Percentiles rank a stretch among this genome's conserved stretches.
Evolutionary conservation across 2,888 invertebrate species (phyloP).

Genomic region (Sarcophaga rosellei): DNA sequence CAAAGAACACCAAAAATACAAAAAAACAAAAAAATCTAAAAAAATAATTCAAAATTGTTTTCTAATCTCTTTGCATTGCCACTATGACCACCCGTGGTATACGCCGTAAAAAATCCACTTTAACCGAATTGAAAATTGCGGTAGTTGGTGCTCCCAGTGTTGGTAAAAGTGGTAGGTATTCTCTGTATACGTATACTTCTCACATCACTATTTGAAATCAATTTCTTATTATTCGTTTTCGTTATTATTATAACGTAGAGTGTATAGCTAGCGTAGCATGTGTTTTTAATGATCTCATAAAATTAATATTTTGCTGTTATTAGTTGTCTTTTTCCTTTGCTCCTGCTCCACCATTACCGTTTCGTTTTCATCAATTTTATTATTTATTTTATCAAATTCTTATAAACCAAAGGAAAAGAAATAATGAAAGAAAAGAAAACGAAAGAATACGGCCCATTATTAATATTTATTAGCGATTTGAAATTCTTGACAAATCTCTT

Average conservation of each 20-base stretch:
- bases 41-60: neutral
- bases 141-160: slow-evolving; percentile 94
- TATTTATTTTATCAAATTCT: slow-evolving; percentile 42
- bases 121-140: slow-evolving; percentile 94
- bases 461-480: slow-evolving; percentile 14
- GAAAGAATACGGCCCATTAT: slow-evolving; percentile 6
- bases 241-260: neutral
- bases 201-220: neutral
- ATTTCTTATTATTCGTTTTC: neutral
- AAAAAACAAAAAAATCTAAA: slow-evolving; percentile 10
- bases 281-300: slow-evolving; percentile 50
- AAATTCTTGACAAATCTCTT: slow-evolving; percentile 18
- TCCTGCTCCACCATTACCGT: neutral
- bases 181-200: neutral
- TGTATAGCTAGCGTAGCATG: slow-evolving; percentile 11
- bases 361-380: neutral
- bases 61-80: neutral
- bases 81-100: slow-evolving; percentile 90
- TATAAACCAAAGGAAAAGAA: neutral
- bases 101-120: slow-evolving; percentile 93
- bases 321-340: neutral
- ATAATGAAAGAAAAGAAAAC: neutral
- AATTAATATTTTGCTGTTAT: slow-evolving; percentile 40
- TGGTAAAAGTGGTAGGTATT: slow-evolving; percentile 92
- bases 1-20: neutral